Percentiles rank a stretch among this genome's conserved stretches.
These are phyloP conservation scores for Galagoides demidoff DNA, from an alignment of 2,797 vertebrate genomes.

Conservation along the genomic window DNA sequence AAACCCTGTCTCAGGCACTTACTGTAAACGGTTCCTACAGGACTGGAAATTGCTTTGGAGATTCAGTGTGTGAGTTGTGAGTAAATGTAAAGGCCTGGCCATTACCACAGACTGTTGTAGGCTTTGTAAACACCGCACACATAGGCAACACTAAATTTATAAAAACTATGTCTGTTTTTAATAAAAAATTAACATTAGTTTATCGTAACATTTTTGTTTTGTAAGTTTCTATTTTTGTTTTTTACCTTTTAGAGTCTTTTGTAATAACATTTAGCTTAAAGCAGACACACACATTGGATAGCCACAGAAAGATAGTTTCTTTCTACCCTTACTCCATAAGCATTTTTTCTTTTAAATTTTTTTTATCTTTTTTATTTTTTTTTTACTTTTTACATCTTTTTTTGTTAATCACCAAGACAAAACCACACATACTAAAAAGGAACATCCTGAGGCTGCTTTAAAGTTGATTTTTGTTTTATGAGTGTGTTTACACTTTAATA, in stretches of 20 bases:
- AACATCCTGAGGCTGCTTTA: not conserved
- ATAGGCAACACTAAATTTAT: not conserved
- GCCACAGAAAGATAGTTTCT: not conserved
- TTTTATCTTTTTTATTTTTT: not conserved
- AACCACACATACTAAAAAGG: not conserved
- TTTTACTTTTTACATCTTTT: not conserved
- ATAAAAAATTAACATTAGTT: not conserved
- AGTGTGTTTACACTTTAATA: not conserved
- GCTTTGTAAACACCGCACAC: not conserved
- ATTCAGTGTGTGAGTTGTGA: not conserved
- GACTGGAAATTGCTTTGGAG: not conserved
- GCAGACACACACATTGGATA: not conserved
- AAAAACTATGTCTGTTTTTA: not conserved
- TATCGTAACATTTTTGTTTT: not conserved
- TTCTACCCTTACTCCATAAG: too few relatives aligned
- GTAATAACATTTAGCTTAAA: not conserved
- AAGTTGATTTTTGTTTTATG: not conserved
- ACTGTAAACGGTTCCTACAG: not conserved
- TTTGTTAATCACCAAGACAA: not conserved
- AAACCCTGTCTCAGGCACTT: not conserved
- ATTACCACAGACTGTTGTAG: not conserved
- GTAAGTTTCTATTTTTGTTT: not conserved
- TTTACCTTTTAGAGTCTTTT: not conserved
- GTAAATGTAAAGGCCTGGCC: not conserved
- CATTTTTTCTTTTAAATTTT: not conserved